These are phyloP conservation scores for Mormoops blainvillei DNA, from an alignment of 2,113 vertebrate species.

Conservation along the genomic window DNA sequence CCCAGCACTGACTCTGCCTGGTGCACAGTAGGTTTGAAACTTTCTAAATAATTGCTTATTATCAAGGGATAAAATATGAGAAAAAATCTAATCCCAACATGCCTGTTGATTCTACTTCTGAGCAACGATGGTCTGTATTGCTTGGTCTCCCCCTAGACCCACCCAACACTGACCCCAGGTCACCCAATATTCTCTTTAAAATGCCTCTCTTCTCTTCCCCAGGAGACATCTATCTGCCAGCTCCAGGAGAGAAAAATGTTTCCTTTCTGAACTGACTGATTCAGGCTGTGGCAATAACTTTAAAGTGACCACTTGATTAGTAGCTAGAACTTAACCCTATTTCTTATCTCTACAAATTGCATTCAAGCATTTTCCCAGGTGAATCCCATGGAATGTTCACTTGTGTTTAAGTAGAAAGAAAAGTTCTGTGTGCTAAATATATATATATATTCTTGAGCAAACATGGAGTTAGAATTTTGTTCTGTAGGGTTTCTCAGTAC, in stretches of 20 bases:
- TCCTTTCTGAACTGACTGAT: background rate
- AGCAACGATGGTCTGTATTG: background rate
- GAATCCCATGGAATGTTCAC: background rate
- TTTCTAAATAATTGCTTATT: background rate
- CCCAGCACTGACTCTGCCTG: background rate
- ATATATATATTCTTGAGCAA: background rate
- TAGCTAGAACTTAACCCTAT: background rate
- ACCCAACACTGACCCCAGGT: fast-evolving
- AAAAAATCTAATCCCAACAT: background rate
- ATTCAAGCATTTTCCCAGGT: background rate
- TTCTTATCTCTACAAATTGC: background rate
- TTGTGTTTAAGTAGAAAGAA: background rate
- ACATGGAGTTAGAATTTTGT: background rate
- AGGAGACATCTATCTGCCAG: background rate
- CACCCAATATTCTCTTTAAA: background rate
- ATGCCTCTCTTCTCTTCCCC: background rate
- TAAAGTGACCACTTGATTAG: background rate
- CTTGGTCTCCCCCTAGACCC: background rate
- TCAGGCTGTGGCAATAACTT: background rate
- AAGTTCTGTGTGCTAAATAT: background rate
- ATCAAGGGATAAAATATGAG: background rate
- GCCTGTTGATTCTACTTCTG: background rate
- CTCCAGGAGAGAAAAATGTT: background rate
- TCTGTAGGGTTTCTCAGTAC: background rate
- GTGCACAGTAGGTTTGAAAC: background rate